Evolutionary conservation across 2,113 vertebrate species (phyloP).

Genomic region (Uropsilus gracilis): DNA sequence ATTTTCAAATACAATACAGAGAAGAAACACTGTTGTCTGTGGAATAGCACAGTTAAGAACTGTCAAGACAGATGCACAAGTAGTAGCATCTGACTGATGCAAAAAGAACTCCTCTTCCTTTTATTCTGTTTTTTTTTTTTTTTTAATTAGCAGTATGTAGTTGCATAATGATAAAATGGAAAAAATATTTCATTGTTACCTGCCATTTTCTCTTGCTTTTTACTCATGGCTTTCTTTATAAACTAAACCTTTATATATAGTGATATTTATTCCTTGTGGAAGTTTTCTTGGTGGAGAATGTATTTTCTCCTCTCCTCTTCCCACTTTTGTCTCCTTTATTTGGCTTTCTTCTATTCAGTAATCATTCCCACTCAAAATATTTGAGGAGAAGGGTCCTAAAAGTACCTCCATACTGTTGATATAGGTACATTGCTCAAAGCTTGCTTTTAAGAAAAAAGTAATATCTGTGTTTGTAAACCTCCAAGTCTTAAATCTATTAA

Average conservation of each 20-base stretch:
- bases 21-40: slow-evolving; percentile 63
- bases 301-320: slow-evolving; percentile 46
- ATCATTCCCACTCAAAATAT: slow-evolving; percentile 7
- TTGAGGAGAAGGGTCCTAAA: neutral
- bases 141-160: slow-evolving; percentile 17
- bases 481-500: neutral
- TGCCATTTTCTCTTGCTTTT: slow-evolving; percentile 51
- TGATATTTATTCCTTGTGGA: slow-evolving; percentile 43
- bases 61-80: slow-evolving; percentile 64
- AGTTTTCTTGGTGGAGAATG: slow-evolving; percentile 55
- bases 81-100: slow-evolving; percentile 51
- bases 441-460: slow-evolving; percentile 32
- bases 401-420: neutral
- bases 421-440: neutral
- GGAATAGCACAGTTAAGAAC: slow-evolving; percentile 36
- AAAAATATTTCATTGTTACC: slow-evolving; percentile 46
- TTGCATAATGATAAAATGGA: slow-evolving; percentile 55
- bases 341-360: slow-evolving; percentile 52
- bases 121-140: slow-evolving; percentile 11
- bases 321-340: slow-evolving; percentile 41
- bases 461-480: neutral
- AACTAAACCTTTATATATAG: slow-evolving; percentile 62
- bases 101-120: slow-evolving; percentile 20
- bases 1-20: slow-evolving; percentile 74
- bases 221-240: slow-evolving; percentile 46